phyloP scores from a whole-genome alignment of 2,797 vertebrate species.

The Lepilemur septentrionalis region DNA sequence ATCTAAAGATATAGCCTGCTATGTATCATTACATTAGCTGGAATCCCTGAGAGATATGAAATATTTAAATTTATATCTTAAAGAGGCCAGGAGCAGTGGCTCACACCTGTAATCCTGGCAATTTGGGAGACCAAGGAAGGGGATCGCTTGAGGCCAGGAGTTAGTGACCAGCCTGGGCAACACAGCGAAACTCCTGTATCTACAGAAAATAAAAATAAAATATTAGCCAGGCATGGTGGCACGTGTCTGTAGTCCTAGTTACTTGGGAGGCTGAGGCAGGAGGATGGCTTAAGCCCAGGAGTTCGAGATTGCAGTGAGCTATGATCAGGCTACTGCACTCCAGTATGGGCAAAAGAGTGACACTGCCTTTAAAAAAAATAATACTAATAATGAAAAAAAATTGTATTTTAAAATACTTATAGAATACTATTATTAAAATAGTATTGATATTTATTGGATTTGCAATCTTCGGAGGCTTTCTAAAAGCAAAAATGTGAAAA shows the following conservation, averaged over 20 bases:
- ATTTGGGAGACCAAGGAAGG: background rate
- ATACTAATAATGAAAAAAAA: background rate
- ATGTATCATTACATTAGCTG: background rate
- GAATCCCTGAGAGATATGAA: too few relatives aligned
- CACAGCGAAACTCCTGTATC: background rate
- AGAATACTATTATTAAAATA: constrained; percentile 16
- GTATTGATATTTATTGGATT: background rate
- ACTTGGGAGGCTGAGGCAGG: background rate
- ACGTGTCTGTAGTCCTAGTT: background rate
- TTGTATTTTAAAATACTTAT: constrained; percentile 12
- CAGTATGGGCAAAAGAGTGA: background rate
- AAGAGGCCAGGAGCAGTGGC: background rate
- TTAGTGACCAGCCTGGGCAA: background rate
- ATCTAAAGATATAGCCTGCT: background rate
- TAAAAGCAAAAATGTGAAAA: constrained; percentile 34
- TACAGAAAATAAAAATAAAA: background rate
- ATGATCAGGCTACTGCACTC: background rate
- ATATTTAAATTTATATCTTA: background rate
- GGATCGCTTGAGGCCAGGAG: background rate
- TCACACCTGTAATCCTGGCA: background rate
- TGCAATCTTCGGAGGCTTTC: constrained; percentile 6
- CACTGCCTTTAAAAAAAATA: background rate
- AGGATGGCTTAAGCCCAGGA: background rate
- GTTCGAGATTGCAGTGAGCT: background rate
- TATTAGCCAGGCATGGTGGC: background rate